phyloP scores from a whole-genome alignment of 2,888 invertebrate genomes.

The Augiades crinisus region DNA sequence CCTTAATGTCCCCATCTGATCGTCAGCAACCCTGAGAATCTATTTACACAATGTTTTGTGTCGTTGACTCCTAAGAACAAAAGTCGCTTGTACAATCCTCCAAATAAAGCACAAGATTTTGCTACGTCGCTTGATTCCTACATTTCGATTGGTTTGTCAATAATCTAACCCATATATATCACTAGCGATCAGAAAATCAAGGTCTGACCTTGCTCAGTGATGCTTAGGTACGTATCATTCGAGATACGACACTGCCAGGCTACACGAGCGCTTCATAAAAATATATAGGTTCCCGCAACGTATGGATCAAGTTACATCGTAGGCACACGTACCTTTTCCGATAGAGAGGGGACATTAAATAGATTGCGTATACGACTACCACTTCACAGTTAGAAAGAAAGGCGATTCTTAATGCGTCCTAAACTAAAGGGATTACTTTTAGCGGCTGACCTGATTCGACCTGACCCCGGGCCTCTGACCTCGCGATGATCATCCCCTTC shows the following conservation, averaged over 20 bases:
- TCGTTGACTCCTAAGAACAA: too few relatives aligned
- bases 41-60: too few relatives aligned
- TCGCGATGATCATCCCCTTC: constrained; percentile 64
- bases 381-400: constrained; percentile 19
- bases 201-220: too few relatives aligned
- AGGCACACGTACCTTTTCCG: not conserved
- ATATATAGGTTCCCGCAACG: not conserved
- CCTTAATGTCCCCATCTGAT: too few relatives aligned
- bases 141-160: too few relatives aligned
- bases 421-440: constrained; percentile 60
- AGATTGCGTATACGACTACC: constrained; percentile 4
- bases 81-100: too few relatives aligned
- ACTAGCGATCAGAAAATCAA: too few relatives aligned
- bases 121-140: too few relatives aligned
- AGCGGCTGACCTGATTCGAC: constrained; percentile 55
- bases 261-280: not conserved
- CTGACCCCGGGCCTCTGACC: constrained; percentile 69
- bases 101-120: too few relatives aligned
- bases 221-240: not conserved
- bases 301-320: not conserved
- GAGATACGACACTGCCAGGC: not conserved
- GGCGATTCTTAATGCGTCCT: constrained; percentile 46
- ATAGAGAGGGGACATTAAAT: not conserved
- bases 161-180: too few relatives aligned
- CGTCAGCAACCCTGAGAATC: too few relatives aligned